Evolutionary conservation across 2,797 vertebrate species (phyloP).

Genomic region (Hippopotamyrus pictus): DNA sequence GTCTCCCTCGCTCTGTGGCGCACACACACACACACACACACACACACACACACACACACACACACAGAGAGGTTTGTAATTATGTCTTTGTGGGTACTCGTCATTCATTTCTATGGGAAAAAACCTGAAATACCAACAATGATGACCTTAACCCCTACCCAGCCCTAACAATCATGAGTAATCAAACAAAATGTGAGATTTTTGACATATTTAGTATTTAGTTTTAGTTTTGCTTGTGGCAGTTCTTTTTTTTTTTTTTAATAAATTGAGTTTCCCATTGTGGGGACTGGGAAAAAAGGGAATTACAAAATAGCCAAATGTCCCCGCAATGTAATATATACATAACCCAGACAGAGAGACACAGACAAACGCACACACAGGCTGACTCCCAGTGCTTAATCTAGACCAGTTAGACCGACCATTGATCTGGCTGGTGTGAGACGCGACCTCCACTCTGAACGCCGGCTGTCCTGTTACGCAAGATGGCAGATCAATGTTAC

Average conservation of each 20-base stretch:
- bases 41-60: background rate
- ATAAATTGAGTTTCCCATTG: background rate
- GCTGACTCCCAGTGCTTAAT: background rate
- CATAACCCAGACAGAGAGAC: background rate
- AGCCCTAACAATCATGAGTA: background rate
- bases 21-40: background rate
- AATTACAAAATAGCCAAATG: background rate
- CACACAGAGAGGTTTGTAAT: background rate
- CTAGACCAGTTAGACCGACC: background rate
- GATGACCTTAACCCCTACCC: background rate
- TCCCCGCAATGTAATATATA: background rate
- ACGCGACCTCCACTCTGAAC: background rate
- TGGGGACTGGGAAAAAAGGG: background rate
- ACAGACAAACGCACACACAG: background rate
- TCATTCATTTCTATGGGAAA: background rate
- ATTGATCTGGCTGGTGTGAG: background rate
- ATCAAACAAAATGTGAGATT: background rate
- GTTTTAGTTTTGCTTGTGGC: background rate
- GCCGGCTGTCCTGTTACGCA: background rate
- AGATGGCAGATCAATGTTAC: constrained; percentile 9
- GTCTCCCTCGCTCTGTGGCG: background rate
- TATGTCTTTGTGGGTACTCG: background rate
- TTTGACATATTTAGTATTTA: background rate
- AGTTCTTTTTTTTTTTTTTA: background rate
- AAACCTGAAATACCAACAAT: background rate